Base-by-base conservation (phyloP, 2,113 vertebrate species). In the Engraulis encrasicolus region DNA sequence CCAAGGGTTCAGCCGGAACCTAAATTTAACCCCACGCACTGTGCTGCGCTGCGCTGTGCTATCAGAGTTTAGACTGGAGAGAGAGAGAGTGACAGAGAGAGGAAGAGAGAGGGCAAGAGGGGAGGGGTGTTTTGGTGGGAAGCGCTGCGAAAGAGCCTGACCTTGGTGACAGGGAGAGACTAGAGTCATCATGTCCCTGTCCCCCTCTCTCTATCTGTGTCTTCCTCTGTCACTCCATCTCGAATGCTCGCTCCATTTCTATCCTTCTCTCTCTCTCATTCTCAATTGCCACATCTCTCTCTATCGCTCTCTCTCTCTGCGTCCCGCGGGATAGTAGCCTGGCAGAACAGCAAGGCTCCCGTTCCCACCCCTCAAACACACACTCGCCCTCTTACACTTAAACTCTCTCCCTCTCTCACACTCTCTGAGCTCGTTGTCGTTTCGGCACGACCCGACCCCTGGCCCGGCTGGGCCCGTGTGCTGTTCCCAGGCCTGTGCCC, bases 91-190 rank as follows among this genome's bases (percentile, higher is more conserved):
- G n/a, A 23, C 20, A n/a, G 20, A 7, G 54, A 23, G 54, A 58
- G 54, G 23, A n/a, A 1, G 20, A 7, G 54, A n/a, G 19, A 45
- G 40, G 9, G 40, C 3, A 9, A 45, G 40, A 45, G 40, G 9
- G 40, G 9, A 9, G 14, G 27, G 49, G 23, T 80, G 81, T 95
- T 93, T 95, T 92, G 96, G 96, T 99, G 97, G 98, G 98, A 99
- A 99, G 96, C 95, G 97, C 96, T 94, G 95, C 95, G 23, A 96
- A 94, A 96, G 96, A 95, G 94, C 93, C 95, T 98, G 97, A 99
- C 96, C 98, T 96, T 71, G 7, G 94, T 89, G 92, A 97, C 96
- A 97, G 95, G 96, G 98, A 96, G 93, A 96, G 94, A 93, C 95
- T 95, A 94, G 94, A 58, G 96, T 93, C 93, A 95, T 92, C 90